Base-by-base conservation (phyloP, 2,113 vertebrate genomes). In the Ictalurus furcatus region DNA sequence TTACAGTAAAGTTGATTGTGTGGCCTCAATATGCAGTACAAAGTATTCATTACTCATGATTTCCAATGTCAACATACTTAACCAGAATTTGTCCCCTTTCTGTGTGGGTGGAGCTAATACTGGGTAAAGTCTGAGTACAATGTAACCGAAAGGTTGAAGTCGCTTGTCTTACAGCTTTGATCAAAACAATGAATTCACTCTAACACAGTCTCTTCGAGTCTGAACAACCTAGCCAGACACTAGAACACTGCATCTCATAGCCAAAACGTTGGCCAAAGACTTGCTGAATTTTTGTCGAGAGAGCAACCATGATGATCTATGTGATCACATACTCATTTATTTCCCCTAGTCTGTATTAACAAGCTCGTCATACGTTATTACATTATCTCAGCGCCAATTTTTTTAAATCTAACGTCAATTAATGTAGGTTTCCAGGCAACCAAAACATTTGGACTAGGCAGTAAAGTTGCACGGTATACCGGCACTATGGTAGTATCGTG, bases 1-100 rank as follows among this genome's bases (percentile, higher is more conserved):
- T 85, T 85, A 85, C 44, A 52, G 30, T 73, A 34, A 73, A 73
- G 84, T 73, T 73, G 67, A 71, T 85, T 71, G 16, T 85, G 67
- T 71, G 65, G 67, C 23, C 48, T 71, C 81, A 6, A 4, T 21
- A 16, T 84, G 67, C 48, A 71, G 84, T 28, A 73, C 84, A 85
- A 44, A 73, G 65, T 56, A 23, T 56, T 69, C 6, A 85, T 85
- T 71, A 85, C 25, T 71, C 9, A 9, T 63, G 37, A 84, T 84
- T 84, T 84, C 28, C 81, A 63, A 63, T 84, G 81, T 63, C 81
- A 44, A 44, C 58, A 63, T 63, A 28, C 58, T 83, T 59, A 83
- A 12, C 21, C 81, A 63, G 58, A 28, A 63, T 63, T 37, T 63
- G 54, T 9, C 14, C n/a, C 79, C 54, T 59, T 82, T 59, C 44